phyloP scores from a whole-genome alignment of 2,113 vertebrate species.

The Agelaius tricolor region DNA sequence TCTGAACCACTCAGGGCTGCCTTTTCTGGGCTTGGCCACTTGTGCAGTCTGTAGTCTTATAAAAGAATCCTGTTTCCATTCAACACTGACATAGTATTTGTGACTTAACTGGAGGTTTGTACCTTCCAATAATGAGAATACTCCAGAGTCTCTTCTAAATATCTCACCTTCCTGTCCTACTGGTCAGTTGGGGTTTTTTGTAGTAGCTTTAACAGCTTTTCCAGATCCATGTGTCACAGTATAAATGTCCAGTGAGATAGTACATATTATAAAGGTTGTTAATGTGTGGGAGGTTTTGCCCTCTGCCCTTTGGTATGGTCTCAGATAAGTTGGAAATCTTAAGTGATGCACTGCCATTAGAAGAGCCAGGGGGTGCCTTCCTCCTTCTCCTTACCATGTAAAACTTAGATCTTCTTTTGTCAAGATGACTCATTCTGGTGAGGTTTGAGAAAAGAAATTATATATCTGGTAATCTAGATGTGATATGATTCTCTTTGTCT shows the following conservation, averaged over 20 bases:
- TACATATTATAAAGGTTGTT: background rate
- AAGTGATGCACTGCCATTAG: background rate
- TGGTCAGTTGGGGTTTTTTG: background rate
- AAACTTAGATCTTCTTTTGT: background rate
- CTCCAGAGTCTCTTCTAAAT: background rate
- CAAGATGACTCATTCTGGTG: background rate
- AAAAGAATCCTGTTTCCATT: background rate
- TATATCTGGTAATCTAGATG: background rate
- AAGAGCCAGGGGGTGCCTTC: background rate
- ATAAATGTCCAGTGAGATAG: fast-evolving
- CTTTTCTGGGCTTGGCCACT: background rate
- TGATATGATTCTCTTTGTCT: background rate
- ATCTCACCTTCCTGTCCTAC: background rate
- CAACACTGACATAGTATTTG: background rate
- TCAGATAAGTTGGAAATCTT: background rate
- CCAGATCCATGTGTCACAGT: fast-evolving
- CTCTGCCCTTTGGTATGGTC: background rate
- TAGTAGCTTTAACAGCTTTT: background rate
- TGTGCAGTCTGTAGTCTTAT: background rate
- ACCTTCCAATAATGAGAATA: background rate
- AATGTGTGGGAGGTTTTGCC: background rate
- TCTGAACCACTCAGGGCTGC: background rate
- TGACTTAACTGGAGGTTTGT: background rate
- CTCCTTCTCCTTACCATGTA: background rate
- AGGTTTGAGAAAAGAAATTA: background rate